Conservation (phyloP, 2,888 invertebrate genomes). For the Asteroscopus sphinx region DNA sequence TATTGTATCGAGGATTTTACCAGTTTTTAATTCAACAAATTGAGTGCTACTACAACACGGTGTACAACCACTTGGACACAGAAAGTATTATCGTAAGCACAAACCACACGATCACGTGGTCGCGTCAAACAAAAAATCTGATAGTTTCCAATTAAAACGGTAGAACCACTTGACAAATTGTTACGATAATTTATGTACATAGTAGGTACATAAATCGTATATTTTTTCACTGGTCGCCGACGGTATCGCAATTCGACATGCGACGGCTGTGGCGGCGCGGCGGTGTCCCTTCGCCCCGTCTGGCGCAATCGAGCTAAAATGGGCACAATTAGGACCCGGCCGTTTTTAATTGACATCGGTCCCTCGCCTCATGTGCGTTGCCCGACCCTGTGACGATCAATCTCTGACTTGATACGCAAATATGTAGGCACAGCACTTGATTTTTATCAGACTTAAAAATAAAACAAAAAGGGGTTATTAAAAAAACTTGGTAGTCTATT, state of each 20-base stretch:
- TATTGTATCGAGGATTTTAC: background rate
- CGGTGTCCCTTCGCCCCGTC: conserved; percentile 58
- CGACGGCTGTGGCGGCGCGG: conserved; percentile 40
- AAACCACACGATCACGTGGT: too few relatives aligned
- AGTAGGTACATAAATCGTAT: conserved; percentile 21
- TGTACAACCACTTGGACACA: too few relatives aligned
- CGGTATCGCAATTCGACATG: conserved; percentile 62
- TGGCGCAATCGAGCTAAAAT: conserved; percentile 79
- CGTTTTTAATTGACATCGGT: conserved; percentile 83
- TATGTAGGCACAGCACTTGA: conserved; percentile 9
- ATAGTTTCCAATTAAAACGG: conserved; percentile 20
- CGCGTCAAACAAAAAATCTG: background rate
- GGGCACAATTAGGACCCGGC: conserved; percentile 80
- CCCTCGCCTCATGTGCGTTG: conserved; percentile 59
- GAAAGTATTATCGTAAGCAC: too few relatives aligned
- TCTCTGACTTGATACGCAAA: conserved; percentile 48
- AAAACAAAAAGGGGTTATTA: conserved; percentile 7
- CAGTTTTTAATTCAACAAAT: too few relatives aligned
- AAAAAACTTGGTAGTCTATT: background rate
- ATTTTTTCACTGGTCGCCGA: conserved; percentile 36
- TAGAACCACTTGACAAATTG: conserved; percentile 29
- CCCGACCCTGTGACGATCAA: conserved; percentile 61
- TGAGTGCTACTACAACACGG: too few relatives aligned
- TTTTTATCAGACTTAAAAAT: conserved; percentile 16
- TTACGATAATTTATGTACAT: conserved; percentile 22